phyloP scores from a whole-genome alignment of 2,113 vertebrate genomes.

The Eclectus roratus region DNA sequence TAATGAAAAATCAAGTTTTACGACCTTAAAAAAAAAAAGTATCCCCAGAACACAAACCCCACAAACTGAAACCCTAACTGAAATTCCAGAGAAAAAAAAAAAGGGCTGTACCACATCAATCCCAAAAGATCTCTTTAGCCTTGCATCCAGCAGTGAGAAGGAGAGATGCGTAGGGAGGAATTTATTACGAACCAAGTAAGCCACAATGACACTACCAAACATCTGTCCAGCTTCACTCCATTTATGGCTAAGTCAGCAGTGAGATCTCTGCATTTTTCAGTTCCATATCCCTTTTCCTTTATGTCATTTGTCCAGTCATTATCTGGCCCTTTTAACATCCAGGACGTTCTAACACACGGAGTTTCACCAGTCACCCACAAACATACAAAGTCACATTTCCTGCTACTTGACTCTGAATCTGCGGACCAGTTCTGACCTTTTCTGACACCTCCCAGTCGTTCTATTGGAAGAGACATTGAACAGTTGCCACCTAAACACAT shows the following conservation, averaged over 20 bases:
- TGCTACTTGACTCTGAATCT: not conserved
- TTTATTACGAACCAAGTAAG: not conserved
- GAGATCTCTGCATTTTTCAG: not conserved
- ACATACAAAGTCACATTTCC: accelerated
- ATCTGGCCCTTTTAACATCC: not conserved
- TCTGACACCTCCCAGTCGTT: not conserved
- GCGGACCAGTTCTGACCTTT: not conserved
- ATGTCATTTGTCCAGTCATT: not conserved
- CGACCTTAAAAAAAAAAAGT: not conserved
- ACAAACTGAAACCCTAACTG: not conserved
- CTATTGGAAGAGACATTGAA: not conserved
- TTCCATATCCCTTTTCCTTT: not conserved
- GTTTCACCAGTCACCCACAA: not conserved
- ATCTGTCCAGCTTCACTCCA: not conserved
- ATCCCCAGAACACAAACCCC: not conserved
- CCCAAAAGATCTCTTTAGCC: not conserved
- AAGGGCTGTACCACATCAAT: not conserved
- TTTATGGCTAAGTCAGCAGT: not conserved
- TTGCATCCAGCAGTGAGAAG: not conserved
- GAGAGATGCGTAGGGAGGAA: not conserved
- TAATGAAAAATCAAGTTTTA: conserved; percentile 35
- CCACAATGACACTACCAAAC: not conserved
- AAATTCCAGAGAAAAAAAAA: not conserved
- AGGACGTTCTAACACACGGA: not conserved
- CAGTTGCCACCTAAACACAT: not conserved